phyloP scores from a whole-genome alignment of 2,113 vertebrate genomes.

The Passer montanus region DNA sequence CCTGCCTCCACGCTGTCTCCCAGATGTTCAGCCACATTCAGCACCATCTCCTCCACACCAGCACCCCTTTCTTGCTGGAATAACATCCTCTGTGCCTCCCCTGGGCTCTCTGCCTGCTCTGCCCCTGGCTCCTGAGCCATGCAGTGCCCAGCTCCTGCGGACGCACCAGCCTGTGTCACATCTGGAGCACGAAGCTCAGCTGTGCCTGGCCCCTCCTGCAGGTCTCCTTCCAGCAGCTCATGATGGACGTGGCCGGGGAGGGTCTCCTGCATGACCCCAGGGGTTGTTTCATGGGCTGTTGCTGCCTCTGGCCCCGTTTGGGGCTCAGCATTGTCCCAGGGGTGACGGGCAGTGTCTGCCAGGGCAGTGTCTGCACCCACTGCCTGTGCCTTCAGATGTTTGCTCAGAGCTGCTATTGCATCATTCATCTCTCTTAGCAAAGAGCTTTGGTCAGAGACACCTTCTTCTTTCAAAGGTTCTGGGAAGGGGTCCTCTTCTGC shows the following conservation, averaged over 20 bases:
- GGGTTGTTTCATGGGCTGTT: background rate
- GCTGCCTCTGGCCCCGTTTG: rapidly evolving
- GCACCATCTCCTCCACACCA: background rate
- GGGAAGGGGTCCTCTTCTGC: slow-evolving; percentile 48
- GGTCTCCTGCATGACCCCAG: background rate
- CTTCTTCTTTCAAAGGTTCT: slow-evolving; percentile 10
- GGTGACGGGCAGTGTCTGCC: background rate
- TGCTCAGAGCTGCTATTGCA: slow-evolving; percentile 39
- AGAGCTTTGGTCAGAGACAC: slow-evolving; percentile 15
- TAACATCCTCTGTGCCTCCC: background rate
- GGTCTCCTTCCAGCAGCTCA: background rate
- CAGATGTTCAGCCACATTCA: background rate
- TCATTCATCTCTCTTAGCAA: slow-evolving; percentile 66
- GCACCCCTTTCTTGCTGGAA: background rate
- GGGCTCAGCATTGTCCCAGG: background rate
- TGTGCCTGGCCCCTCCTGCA: background rate
- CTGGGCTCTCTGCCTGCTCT: background rate
- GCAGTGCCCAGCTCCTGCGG: background rate
- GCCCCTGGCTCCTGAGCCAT: background rate
- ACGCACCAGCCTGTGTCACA: background rate
- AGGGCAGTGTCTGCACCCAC: rapidly evolving
- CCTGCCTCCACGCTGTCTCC: background rate
- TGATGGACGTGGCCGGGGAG: rapidly evolving
- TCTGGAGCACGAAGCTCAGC: background rate
- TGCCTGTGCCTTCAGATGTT: background rate